Percentiles rank a stretch among this genome's conserved stretches.
Evolutionary conservation across 1,140 invertebrate genomes (phyloP).

Genomic region (Brachionus calyciflorus): DNA sequence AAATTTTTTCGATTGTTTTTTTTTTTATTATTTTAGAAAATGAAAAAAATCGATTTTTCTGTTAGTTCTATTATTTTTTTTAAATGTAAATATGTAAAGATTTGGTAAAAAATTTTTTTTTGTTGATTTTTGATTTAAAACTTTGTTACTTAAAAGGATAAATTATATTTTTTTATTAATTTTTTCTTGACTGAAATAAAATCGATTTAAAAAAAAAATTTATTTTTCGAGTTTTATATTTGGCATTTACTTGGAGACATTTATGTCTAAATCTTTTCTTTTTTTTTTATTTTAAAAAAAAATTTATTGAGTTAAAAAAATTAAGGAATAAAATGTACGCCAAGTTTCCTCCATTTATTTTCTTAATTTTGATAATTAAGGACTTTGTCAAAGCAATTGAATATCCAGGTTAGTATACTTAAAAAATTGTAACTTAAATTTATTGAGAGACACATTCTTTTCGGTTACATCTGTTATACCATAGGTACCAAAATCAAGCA

Average conservation of each 20-base stretch:
- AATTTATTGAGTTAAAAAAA: neutral
- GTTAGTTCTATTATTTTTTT: too few species aligned
- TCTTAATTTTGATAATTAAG: neutral
- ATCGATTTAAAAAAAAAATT: neutral
- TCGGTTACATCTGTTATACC: too few species aligned
- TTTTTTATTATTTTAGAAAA: too few species aligned
- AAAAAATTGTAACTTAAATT: neutral
- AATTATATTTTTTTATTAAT: constrained; percentile 31
- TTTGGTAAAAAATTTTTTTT: too few species aligned
- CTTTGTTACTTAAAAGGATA: neutral
- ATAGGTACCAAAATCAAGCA: too few species aligned
- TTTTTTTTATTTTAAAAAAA: neutral
- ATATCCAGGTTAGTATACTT: neutral
- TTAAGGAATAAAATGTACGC: neutral
- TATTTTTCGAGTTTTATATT: too few species aligned
- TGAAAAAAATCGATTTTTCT: too few species aligned
- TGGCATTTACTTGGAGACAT: neutral
- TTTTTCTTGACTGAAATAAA: neutral
- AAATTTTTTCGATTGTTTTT: too few species aligned
- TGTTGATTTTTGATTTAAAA: neutral
- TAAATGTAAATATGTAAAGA: neutral
- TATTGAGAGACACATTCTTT: too few species aligned
- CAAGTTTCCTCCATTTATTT: neutral
- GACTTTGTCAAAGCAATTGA: neutral
- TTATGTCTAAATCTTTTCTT: neutral